A percentile compares a stretch with the other conserved stretches of the same genome.
phyloP scores from a whole-genome alignment of 2,797 vertebrate genomes.

The Myotis vivesi region DNA sequence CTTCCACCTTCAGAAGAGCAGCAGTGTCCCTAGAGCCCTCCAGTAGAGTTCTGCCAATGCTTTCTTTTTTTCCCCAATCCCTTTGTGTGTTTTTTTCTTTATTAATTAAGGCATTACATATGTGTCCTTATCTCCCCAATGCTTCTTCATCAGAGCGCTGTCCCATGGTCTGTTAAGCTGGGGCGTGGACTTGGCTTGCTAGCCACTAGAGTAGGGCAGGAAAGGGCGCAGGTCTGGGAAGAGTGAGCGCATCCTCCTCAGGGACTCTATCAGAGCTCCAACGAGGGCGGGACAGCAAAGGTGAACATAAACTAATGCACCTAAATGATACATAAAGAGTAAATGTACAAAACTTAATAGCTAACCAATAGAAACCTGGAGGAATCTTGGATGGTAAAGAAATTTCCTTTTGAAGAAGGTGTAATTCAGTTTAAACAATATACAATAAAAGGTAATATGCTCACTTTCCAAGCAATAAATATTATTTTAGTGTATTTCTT shows the following conservation, averaged over 20 bases:
- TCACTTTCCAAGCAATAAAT: background rate
- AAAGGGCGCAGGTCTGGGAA: background rate
- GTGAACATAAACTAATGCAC: no score
- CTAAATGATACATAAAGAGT: background rate
- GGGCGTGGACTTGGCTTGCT: background rate
- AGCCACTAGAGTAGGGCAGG: background rate
- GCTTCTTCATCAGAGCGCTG: background rate
- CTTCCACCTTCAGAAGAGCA: background rate
- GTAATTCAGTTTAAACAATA: background rate
- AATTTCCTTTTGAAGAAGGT: background rate
- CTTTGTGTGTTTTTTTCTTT: no score
- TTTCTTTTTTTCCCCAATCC: background rate
- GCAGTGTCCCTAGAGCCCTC: background rate
- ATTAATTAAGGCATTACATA: no score
- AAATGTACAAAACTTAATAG: background rate
- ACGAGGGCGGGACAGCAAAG: background rate
- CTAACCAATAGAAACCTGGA: background rate
- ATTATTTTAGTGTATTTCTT: conserved; percentile 1
- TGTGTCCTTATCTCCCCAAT: no score
- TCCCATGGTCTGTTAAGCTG: background rate
- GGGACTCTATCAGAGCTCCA: background rate
- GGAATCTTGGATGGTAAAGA: background rate
- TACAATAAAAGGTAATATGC: background rate
- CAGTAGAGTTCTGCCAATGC: background rate
- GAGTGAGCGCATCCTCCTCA: background rate